Evolutionary conservation across 2,888 invertebrate genomes (phyloP).

Genomic region (Xanthorhoe spadicearia): DNA sequence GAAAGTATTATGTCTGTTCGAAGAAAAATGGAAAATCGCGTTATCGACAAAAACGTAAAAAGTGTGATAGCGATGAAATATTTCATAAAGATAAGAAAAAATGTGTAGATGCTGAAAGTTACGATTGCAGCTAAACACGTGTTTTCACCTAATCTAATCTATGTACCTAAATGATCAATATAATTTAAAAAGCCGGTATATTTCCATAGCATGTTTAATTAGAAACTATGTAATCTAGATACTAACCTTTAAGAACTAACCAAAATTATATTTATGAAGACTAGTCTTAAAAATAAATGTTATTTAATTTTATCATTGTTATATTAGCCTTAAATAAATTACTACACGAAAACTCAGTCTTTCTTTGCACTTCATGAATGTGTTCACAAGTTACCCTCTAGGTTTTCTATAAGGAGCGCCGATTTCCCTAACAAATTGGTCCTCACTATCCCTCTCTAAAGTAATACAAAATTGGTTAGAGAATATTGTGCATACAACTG

Average conservation of each 20-base stretch:
- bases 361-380: conserved; percentile 35
- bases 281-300: conserved; percentile 11
- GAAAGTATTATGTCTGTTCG: conserved; percentile 76
- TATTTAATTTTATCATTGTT: conserved; percentile 1
- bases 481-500: conserved; percentile 73
- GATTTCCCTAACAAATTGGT: conserved; percentile 64
- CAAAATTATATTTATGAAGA: not conserved
- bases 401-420: conserved; percentile 67
- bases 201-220: conserved; percentile 1
- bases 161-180: not conserved
- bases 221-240: not conserved
- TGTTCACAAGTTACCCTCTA: conserved; percentile 40
- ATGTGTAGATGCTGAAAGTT: conserved; percentile 67
- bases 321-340: not conserved
- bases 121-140: conserved; percentile 53
- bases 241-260: not conserved
- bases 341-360: conserved; percentile 33
- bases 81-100: conserved; percentile 69
- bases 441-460: conserved; percentile 67
- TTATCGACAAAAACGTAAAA: conserved; percentile 65
- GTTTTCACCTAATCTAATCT: not conserved
- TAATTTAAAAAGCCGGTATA: not conserved
- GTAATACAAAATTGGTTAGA: conserved; percentile 77
- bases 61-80: conserved; percentile 72
- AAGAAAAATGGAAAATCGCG: conserved; percentile 54